Evolutionary conservation across 2,888 invertebrate species (phyloP).

Genomic region (Amorpha juglandis): DNA sequence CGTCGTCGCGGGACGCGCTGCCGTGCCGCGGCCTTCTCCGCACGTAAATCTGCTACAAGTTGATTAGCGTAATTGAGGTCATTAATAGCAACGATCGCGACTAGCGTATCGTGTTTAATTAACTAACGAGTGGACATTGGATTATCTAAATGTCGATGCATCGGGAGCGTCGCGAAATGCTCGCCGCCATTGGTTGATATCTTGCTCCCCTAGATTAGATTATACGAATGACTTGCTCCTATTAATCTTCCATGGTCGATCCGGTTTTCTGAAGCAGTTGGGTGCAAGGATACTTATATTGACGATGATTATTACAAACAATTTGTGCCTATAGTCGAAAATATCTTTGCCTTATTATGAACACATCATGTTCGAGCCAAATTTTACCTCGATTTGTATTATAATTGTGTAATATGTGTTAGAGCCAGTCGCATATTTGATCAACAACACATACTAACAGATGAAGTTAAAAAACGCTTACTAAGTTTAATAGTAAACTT

Average conservation of each 20-base stretch:
- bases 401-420: too few relatives aligned
- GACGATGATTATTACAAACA: neutral
- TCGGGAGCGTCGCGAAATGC: slow-evolving; percentile 43
- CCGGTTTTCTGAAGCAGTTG: slow-evolving; percentile 27
- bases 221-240: slow-evolving; percentile 15
- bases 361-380: too few relatives aligned
- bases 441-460: too few relatives aligned
- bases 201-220: slow-evolving; percentile 12
- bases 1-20: slow-evolving; percentile 32
- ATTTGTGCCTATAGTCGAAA: neutral
- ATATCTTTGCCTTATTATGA: too few relatives aligned
- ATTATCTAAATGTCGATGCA: slow-evolving; percentile 75
- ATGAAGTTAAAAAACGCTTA: too few relatives aligned
- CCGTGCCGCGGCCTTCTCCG: slow-evolving; percentile 41
- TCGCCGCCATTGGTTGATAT: slow-evolving; percentile 4
- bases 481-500: too few relatives aligned
- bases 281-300: neutral
- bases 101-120: slow-evolving; percentile 79
- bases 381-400: too few relatives aligned
- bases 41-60: slow-evolving; percentile 73
- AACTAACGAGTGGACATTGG: slow-evolving; percentile 76
- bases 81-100: slow-evolving; percentile 74
- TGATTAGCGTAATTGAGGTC: slow-evolving; percentile 79
- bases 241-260: slow-evolving; percentile 13
- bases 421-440: too few relatives aligned